These are phyloP conservation scores for Aproaerema taeniolella DNA, from an alignment of 2,888 invertebrate genomes.

Conservation along the genomic window DNA sequence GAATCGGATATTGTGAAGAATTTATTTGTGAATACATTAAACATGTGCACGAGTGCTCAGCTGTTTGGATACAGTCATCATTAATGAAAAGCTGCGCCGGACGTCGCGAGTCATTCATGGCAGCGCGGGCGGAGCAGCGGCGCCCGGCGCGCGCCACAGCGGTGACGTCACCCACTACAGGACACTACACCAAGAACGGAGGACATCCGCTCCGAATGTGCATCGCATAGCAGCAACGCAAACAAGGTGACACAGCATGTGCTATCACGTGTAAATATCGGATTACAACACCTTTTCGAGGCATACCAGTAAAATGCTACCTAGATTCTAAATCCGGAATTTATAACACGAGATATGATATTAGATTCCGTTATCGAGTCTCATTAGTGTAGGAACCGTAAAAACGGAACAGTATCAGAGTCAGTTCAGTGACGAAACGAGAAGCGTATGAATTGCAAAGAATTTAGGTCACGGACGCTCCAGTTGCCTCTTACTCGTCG, in stretches of 20 bases:
- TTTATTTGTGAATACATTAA: not conserved
- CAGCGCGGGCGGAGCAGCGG: conserved; percentile 43
- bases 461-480: conserved; percentile 65
- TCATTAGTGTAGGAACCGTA: conserved; percentile 30
- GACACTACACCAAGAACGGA: conserved; percentile 48
- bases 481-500: conserved; percentile 62
- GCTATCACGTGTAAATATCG: conserved; percentile 33
- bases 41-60: conserved; percentile 31
- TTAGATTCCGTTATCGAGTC: conserved; percentile 11
- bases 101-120: conserved; percentile 47
- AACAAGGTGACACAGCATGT: conserved; percentile 41
- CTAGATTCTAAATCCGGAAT: not conserved
- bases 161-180: conserved; percentile 59
- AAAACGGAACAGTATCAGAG: conserved; percentile 29
- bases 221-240: conserved; percentile 36
- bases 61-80: conserved; percentile 42
- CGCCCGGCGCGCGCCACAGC: conserved; percentile 46
- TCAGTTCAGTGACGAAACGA: conserved; percentile 47
- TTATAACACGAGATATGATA: not conserved
- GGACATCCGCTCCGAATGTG: conserved; percentile 55
- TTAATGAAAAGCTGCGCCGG: conserved; percentile 37
- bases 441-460: conserved; percentile 52
- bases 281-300: conserved; percentile 20
- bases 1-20: too few relatives aligned
- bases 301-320: not conserved